Evolutionary conservation across 2,797 vertebrate genomes (phyloP), one percentile per base, ranked within the genome.

Genomic region (Darevskia nairensis): DNA sequence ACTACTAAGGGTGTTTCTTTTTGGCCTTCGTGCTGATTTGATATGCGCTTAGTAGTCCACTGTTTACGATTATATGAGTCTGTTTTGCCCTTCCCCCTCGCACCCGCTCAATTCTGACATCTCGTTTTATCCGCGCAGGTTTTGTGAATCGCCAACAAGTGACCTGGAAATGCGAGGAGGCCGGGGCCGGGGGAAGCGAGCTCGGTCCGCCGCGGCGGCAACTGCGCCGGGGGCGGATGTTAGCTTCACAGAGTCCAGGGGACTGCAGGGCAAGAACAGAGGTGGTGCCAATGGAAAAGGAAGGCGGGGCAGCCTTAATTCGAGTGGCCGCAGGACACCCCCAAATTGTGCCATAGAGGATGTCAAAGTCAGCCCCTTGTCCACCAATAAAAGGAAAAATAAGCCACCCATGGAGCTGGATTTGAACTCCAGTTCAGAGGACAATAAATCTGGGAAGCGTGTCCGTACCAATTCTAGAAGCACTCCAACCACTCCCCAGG

Each of bases 121-220:
- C 35, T 93, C 66, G 50, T 92, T 3, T 95, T 92, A 74, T 91
- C 95, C 94, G 1, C 89, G 15, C 85, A 99, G 99, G 96, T 99
- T 99, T 97, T 99, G 99, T 80, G 99, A 99, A 93, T 99, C 99
- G 0, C 99, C 98, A 2, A 98, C 98, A 83, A 99, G 98, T 89
- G 99, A 99, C 95, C 96, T 98, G 87, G 99, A 99, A 93, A 97
- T 98, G 96, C 97, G 98, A 0, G 98, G 98, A 66, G 98, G 98
- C 59, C 98, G 98, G 8, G 99, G 99, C 78, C 97, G 99, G 75
- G 98, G 99, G 10, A 99, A 99, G 94, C 96, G 99, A 71, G 98
- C 99, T 35, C 97, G 98, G 81, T 97, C 99, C 0, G 96, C 97
- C 0, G 97, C 98, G 3, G 96, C 97, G 0, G 97, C 97, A n/a